phyloP scores from a whole-genome alignment of 64 coral and sea anemone genomes.

The Catalaphyllia jardinei region DNA sequence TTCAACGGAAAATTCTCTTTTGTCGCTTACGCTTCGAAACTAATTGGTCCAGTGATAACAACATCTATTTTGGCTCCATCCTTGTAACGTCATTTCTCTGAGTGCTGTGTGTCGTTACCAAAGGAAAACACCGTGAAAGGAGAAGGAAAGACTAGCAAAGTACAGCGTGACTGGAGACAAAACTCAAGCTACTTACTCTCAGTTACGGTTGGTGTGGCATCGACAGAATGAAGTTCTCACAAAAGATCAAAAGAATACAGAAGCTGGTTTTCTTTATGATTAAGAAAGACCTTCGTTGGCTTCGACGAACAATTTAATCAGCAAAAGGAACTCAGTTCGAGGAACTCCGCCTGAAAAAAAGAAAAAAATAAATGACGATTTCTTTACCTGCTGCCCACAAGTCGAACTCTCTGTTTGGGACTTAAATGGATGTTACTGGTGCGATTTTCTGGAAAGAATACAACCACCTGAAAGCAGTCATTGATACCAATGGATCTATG shows the following conservation, averaged over 20 bases:
- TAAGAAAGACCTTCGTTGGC: slow-evolving; percentile 8
- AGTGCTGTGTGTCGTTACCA: background rate
- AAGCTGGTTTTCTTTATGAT: slow-evolving; percentile 33
- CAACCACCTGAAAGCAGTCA: background rate
- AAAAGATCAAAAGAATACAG: slow-evolving; percentile 17
- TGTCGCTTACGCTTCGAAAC: background rate
- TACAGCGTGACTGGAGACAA: background rate
- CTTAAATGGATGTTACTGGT: background rate
- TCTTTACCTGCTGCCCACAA: background rate
- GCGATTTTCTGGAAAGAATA: background rate
- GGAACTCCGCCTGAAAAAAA: background rate
- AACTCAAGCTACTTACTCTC: background rate
- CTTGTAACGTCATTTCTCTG: background rate
- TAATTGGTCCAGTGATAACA: background rate
- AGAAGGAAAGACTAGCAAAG: background rate
- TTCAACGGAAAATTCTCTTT: too few species aligned
- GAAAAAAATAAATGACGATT: background rate
- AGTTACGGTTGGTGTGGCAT: background rate
- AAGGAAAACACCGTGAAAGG: background rate
- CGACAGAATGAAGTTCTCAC: slow-evolving; percentile 13
- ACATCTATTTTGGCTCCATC: background rate
- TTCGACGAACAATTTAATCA: background rate
- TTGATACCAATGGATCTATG: background rate
- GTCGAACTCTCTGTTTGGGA: background rate
- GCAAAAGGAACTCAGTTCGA: background rate